A percentile compares a stretch with the other conserved stretches of the same genome.
phyloP scores from a whole-genome alignment of 2,797 vertebrate species.

The Thunnus albacares region DNA sequence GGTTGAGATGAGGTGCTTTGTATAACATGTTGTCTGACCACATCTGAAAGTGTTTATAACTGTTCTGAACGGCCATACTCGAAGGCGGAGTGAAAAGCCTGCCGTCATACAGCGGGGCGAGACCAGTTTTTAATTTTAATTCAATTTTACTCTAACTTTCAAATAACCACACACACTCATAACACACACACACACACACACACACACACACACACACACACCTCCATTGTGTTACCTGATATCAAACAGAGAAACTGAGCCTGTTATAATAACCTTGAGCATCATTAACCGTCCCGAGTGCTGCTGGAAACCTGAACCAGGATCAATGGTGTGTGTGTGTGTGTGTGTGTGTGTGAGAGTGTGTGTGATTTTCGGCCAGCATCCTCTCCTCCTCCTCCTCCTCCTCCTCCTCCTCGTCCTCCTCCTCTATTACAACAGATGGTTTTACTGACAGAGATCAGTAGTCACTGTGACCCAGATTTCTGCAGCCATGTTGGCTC shows the following conservation, averaged over 20 bases:
- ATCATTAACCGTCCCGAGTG: conserved; percentile 46
- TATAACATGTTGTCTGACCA: too few relatives aligned
- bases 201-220: neutral
- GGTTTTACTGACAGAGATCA: conserved; percentile 67
- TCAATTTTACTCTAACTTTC: neutral
- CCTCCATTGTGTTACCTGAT: conserved; percentile 6
- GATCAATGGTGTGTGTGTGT: conserved; percentile 1
- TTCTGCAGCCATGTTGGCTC: conserved; percentile 57
- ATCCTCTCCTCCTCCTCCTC: neutral
- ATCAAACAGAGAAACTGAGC: conserved; percentile 14
- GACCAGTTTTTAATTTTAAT: neutral
- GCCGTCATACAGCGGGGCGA: neutral
- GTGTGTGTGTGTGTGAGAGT: conserved; percentile 3
- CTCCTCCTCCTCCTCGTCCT: too few relatives aligned
- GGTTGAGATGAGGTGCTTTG: too few relatives aligned
- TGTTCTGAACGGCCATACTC: neutral
- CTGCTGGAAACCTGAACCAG: conserved; percentile 54
- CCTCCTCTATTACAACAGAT: conserved; percentile 63
- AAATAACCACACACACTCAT: neutral
- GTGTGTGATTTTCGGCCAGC: conserved; percentile 1
- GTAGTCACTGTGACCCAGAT: conserved; percentile 68
- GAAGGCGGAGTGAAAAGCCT: too few relatives aligned
- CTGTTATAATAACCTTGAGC: conserved; percentile 30
- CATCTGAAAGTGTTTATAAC: neutral
- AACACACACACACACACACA: too few relatives aligned